Evolutionary conservation across 2,797 vertebrate genomes (phyloP).

Genomic region (Microhierax caerulescens): DNA sequence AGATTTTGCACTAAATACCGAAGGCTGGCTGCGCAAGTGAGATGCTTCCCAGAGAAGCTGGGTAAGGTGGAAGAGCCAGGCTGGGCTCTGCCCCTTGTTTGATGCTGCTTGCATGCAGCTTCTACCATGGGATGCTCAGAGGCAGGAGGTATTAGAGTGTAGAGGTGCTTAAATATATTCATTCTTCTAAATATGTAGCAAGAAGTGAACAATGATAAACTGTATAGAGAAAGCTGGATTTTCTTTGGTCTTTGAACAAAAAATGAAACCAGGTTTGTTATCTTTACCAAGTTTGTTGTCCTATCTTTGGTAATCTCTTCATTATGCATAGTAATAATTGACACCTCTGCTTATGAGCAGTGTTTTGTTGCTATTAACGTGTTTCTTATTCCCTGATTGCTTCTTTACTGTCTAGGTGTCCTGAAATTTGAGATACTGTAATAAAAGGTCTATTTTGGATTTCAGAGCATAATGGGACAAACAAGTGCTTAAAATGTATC

Average conservation of each 20-base stretch:
- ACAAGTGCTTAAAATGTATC: slow-evolving; percentile 13
- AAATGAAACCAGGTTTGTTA: neutral
- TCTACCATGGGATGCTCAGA: neutral
- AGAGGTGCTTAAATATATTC: neutral
- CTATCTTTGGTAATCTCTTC: neutral
- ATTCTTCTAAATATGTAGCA: neutral
- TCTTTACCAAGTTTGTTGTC: neutral
- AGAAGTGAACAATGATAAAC: neutral
- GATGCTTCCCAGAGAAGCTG: neutral
- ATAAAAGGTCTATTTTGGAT: slow-evolving; percentile 6
- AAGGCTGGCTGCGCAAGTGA: rapidly evolving
- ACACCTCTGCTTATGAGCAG: neutral
- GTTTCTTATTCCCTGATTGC: slow-evolving; percentile 1
- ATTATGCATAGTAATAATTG: slow-evolving; percentile 21
- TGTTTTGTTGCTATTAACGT: slow-evolving; percentile 29
- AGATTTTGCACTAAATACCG: neutral
- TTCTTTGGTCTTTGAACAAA: neutral
- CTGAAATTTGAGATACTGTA: slow-evolving; percentile 18
- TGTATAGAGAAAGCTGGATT: neutral
- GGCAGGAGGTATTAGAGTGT: neutral
- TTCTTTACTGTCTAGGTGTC: slow-evolving; percentile 39
- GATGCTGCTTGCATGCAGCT: neutral
- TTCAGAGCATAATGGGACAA: neutral
- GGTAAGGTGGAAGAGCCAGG: neutral
- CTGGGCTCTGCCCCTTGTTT: neutral